Percentiles rank a stretch among this genome's conserved stretches.
phyloP scores from a whole-genome alignment of 2,113 vertebrate species.

The Typhlomys cinereus region DNA sequence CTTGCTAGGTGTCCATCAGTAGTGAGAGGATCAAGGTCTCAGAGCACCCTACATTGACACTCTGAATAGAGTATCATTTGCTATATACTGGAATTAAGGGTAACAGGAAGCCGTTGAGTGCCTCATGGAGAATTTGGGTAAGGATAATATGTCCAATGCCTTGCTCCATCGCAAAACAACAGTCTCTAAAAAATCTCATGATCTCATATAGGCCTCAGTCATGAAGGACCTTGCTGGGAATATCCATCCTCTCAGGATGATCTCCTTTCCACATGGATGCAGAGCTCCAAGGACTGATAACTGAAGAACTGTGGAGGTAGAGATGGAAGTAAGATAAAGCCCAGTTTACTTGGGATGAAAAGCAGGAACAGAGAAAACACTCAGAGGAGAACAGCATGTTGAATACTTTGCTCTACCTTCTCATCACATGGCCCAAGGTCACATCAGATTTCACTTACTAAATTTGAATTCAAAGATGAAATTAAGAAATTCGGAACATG shows the following conservation, averaged over 20 bases:
- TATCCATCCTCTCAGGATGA: neutral
- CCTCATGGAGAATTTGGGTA: neutral
- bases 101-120: neutral
- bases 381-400: neutral
- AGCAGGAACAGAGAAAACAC: neutral
- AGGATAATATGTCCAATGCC: accelerated
- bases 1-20: neutral
- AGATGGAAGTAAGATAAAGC: accelerated
- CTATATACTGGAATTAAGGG: neutral
- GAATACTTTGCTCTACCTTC: neutral
- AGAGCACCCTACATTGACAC: neutral
- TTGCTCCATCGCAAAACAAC: neutral
- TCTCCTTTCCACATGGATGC: neutral
- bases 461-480: neutral
- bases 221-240: neutral
- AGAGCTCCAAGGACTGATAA: neutral
- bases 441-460: neutral
- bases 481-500: neutral
- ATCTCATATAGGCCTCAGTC: too few species aligned
- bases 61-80: neutral
- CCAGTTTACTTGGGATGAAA: too few species aligned
- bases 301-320: neutral
- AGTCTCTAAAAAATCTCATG: neutral
- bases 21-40: neutral
- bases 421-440: accelerated